A percentile compares a stretch with the other conserved stretches of the same genome.
These are phyloP conservation scores for Hemibagrus guttatus DNA, from an alignment of 2,797 vertebrate genomes.

Conservation along the genomic window DNA sequence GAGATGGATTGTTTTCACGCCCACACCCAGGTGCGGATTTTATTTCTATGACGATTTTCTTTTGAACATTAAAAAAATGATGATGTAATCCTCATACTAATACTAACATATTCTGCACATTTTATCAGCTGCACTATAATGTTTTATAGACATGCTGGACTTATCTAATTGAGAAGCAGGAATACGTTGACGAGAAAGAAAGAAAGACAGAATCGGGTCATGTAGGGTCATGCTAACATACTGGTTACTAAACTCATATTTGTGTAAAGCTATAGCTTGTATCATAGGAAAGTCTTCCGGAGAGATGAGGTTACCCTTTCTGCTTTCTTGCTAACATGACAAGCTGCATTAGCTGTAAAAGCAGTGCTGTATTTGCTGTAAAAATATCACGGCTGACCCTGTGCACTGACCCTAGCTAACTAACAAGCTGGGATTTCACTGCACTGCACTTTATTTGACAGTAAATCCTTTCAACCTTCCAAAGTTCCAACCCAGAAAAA, in stretches of 20 bases:
- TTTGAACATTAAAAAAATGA: neutral
- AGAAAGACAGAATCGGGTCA: neutral
- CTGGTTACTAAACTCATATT: neutral
- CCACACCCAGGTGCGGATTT: neutral
- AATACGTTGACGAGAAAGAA: neutral
- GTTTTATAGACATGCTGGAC: neutral
- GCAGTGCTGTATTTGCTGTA: constrained; percentile 16
- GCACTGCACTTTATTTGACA: constrained; percentile 5
- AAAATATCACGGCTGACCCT: constrained; percentile 1
- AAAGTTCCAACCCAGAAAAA: neutral
- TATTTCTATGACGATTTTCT: neutral
- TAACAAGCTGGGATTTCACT: constrained; percentile 11
- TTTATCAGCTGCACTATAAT: neutral
- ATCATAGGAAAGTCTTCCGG: neutral
- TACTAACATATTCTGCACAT: neutral
- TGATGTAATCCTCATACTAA: neutral
- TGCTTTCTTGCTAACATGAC: neutral
- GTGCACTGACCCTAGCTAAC: constrained; percentile 10
- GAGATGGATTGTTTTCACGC: neutral
- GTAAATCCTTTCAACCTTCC: neutral
- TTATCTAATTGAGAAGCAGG: neutral
- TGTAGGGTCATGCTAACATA: neutral
- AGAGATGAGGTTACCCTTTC: neutral
- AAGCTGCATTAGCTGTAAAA: constrained; percentile 11
- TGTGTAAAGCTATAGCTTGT: neutral